A percentile compares a stretch with the other conserved stretches of the same genome.
These are phyloP conservation scores for Cyprinus carpio DNA, from an alignment of 2,113 vertebrate species.

Conservation along the genomic window DNA sequence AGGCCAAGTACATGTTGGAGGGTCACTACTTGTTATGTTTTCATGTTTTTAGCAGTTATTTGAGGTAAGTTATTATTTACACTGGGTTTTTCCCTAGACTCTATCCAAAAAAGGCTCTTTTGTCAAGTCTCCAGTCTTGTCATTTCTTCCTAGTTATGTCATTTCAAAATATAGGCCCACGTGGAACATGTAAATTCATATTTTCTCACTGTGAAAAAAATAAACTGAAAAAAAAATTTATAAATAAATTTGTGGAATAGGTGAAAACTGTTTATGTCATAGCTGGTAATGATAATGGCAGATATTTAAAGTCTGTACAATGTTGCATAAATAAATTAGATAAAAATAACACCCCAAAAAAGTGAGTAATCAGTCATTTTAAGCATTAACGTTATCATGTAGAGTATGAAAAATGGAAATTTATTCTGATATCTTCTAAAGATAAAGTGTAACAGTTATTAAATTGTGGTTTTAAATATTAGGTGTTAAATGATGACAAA, in stretches of 20 bases:
- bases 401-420: neutral
- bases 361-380: neutral
- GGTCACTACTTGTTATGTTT: neutral
- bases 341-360: neutral
- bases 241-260: neutral
- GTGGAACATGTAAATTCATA: neutral
- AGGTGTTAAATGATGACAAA: neutral
- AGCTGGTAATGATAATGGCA: neutral
- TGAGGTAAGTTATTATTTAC: neutral
- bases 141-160: neutral
- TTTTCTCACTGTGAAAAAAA: too few species aligned
- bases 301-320: neutral
- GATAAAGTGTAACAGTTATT: neutral
- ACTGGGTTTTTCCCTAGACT: neutral
- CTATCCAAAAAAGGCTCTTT: neutral
- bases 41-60: neutral
- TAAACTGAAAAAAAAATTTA: neutral
- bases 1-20: neutral
- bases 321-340: neutral
- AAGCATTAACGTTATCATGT: neutral
- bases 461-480: neutral
- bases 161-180: neutral
- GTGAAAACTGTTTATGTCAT: neutral
- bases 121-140: neutral
- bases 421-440: neutral